Base-by-base conservation (phyloP, 2,888 invertebrate genomes). In the Acleris emargana region DNA sequence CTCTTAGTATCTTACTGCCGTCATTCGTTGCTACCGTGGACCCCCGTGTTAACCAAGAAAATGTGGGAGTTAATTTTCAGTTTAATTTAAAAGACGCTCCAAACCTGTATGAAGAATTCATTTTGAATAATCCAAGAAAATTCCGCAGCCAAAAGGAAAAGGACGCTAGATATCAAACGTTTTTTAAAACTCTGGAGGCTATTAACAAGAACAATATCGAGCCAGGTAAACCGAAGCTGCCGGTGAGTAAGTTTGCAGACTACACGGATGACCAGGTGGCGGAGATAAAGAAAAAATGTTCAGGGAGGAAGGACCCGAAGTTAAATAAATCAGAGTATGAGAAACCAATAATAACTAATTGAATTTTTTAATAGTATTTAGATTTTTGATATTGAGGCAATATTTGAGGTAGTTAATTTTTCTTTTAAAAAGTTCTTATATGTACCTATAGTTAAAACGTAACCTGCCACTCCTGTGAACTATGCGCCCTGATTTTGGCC, bases 201-300 rank as follows among this genome's bases (percentile, higher is more conserved):
- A 76, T 88, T 60, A 88, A 88, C 68, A 43, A 54, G 16, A 80
- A 82, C 22, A 89, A 88, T 72, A 68, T 76, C 0, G 54, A 69
- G 22, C 51, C 74, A 2, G 68, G 71, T 5, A 64, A 70, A 2
- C 59, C 68, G 5, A 84, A 82, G 74, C 80, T 88, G 43, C 71
- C 69, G 2, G 76, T 76, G 0, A 84, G 88, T 76, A 69, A 78
- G 53, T 78, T 76, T 55, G 88, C 87, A 1, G 89, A 89, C 64
- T 73, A 76, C 52, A 76, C 80, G 9, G 69, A 75, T 4, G 70
- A 70, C 2, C 84, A 84, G 43, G 75, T 64, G 20, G 38, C 42
- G 67, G 25, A 38, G 16, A 16, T 62, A 7, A 67, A 70, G 7
- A 61, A 62, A 5, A 76, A 20, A 0, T 4, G 6, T 47, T 18